Evolutionary conservation across 1,140 invertebrate genomes (phyloP), one percentile per base, ranked within the genome.

Genomic region (Pygmarrhopalites habei): DNA sequence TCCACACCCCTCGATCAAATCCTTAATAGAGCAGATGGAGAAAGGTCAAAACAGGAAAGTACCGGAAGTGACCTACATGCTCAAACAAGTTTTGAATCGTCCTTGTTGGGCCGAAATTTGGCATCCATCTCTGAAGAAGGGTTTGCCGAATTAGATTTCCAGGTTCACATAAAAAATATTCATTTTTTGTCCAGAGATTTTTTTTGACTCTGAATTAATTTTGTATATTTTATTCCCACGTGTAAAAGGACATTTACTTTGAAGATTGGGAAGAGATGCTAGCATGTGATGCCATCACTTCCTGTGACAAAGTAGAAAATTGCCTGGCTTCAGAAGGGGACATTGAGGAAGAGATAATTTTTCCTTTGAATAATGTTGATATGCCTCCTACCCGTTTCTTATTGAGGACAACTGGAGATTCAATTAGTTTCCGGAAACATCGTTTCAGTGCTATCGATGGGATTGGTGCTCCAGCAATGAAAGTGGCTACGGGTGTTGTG

Each of bases 81-180:
- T 21, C n/a, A n/a, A n/a, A n/a, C n/a, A n/a, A 56, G 53, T 39
- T 41, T 26, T 32, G 53, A 56, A 14, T 56, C 53, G 4, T 56
- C 53, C 5, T n/a, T 56, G 10, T 25, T 56, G 10, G 35, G 28
- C 2, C 66, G 68, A 0, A 88, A 90, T 74, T 78, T 90, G 41
- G 90, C 88, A 1, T 90, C 88, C 73, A 92, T 92, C 70, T 89
- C 87, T 4, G 89, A 92, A 73, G 88, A 90, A 73, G 87, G 87
- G 43, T 87, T 89, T 29, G 85, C 87, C 1, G 88, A 90, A 72
- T 85, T 90, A 79, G 87, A 90, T 77, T 80, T 88, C 57, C 87
- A 71, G 49, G 69, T 71, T 59, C 7, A 28, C 15, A 47, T n/a
- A n/a, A n/a, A n/a, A n/a, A n/a, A n/a, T n/a, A n/a, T n/a, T 17